Base-by-base conservation (phyloP, 2,797 vertebrate species). In the Decapterus maruadsi region DNA sequence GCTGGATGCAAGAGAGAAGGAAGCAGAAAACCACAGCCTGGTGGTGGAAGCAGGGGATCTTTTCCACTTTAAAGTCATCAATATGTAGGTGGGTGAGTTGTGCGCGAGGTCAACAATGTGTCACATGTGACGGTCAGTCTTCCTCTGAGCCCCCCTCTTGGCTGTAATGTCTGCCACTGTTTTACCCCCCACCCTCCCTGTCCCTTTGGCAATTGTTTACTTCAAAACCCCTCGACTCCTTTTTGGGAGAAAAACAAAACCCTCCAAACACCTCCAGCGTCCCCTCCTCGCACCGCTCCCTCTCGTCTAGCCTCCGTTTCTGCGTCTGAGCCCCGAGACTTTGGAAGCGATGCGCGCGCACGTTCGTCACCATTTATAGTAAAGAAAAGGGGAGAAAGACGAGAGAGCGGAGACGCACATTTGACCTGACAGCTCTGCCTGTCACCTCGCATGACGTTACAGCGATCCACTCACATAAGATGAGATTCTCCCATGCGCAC, bases 361-460 rank as follows among this genome's bases (percentile, higher is more conserved):
- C 43, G 20, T 65, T 68, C 77, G 45, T 69, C 36, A 68, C 51
- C 57, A 48, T 75, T 66, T 73, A 79, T 58, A 79, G 65, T 46
- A 74, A 78, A 67, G 62, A 82, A 79, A 69, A 61, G 1, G 2
- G 3, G 20, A 62, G 67, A 69, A 65, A 62, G 67, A 66, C 1
- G 6, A 62, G 55, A 65, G 77, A 51, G 42, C 2, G 2, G 36
- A 82, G 82, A 82, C 26, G 16, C 72, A 81, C 83, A 90, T 84
- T 10, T 63, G 78, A 90, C 78, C 69, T 84, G 90, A 88, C 89
- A 88, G 85, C 75, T 78, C 81, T 61, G 82, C 82, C 76, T 81
- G 83, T 93, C 81, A 74, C 71, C 86, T 90, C 40, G n/a, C 81
- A 85, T 80, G 80, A 89, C 78, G 67, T 87, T 86, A 83, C 78